Percentiles rank a stretch among this genome's conserved stretches.
Evolutionary conservation across 2,113 vertebrate species (phyloP).

Genomic region (Emydocephalus ijimae): DNA sequence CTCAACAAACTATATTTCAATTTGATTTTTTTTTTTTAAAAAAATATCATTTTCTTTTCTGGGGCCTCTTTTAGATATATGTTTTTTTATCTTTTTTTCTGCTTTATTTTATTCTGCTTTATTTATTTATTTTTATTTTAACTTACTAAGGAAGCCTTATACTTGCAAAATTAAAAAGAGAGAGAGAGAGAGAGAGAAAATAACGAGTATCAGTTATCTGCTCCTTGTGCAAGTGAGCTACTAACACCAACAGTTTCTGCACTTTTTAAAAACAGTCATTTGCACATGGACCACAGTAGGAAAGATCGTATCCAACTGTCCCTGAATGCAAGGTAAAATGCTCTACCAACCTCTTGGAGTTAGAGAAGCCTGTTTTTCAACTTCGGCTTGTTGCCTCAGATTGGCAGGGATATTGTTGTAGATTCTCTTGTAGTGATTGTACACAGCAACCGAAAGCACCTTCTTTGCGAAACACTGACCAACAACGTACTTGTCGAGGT

Average conservation of each 20-base stretch:
- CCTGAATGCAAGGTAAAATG: neutral
- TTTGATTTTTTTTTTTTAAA: neutral
- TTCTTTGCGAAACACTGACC: constrained; percentile 98
- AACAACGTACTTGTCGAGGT: constrained; percentile 97
- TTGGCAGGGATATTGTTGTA: constrained; percentile 95
- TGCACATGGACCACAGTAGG: neutral
- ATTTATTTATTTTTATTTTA: neutral
- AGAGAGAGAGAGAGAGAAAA: neutral
- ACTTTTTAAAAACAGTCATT: neutral
- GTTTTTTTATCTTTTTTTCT: neutral
- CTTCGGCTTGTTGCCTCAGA: constrained; percentile 85
- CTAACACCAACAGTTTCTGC: neutral
- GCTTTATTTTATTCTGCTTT: neutral
- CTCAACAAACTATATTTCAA: neutral
- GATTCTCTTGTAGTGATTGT: constrained; percentile 98
- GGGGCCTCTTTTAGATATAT: neutral
- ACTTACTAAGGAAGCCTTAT: neutral
- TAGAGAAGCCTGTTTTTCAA: constrained; percentile 89
- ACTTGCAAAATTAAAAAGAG: neutral
- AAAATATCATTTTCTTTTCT: neutral
- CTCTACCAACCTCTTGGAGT: constrained; percentile 88
- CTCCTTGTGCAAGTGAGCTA: neutral
- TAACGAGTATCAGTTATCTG: neutral
- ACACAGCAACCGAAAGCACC: constrained; percentile 95
- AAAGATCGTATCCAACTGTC: neutral